Base-by-base conservation (phyloP, 2,888 invertebrate genomes). In the Agonopterix subpropinquella region DNA sequence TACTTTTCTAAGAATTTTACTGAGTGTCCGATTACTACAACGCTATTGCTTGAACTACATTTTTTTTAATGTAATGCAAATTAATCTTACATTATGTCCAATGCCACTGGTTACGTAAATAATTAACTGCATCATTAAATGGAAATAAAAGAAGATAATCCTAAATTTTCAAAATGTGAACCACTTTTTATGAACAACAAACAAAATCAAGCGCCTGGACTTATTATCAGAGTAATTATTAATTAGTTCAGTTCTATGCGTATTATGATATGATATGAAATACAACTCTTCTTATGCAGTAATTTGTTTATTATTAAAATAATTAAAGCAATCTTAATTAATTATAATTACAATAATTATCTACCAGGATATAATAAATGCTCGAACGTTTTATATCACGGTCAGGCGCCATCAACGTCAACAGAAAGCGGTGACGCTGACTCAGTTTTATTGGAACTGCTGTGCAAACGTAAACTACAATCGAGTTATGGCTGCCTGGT, bases 341-440 rank as follows among this genome's bases (percentile, higher is more conserved):
- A 44, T 47, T 41, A 43, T 41, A 44, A 47, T 52, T 43, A 44
- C 55, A 62, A 65, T 65, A 67, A 71, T 69, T 64, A 59, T 58
- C 53, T 67, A 76, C 73, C 64, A 73, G 71, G 68, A 47, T 52
- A 54, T 49, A 58, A 77, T 77, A 70, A 77, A 64, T 54, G 39
- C 39, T 39, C 39, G 39, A 39, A 9, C 7, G n/a, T 37, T 13
- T n/a, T 5, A 7, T 47, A 36, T 43, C 43, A 10, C 53, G 54
- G 52, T 49, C 59, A 64, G 75, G 75, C 76, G 78, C 77, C 77
- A 65, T 64, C 59, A 50, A 53, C 66, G 61, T 70, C 68, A 65
- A 55, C 67, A 62, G 57, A 62, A 28, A 61, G 58, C 11, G 41
- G 4, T 13, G 39, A 36, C 28, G 78, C 78, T 77, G 75, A 78